Base-by-base conservation (phyloP, 2,888 invertebrate species). In the Drosophila incognita region DNA sequence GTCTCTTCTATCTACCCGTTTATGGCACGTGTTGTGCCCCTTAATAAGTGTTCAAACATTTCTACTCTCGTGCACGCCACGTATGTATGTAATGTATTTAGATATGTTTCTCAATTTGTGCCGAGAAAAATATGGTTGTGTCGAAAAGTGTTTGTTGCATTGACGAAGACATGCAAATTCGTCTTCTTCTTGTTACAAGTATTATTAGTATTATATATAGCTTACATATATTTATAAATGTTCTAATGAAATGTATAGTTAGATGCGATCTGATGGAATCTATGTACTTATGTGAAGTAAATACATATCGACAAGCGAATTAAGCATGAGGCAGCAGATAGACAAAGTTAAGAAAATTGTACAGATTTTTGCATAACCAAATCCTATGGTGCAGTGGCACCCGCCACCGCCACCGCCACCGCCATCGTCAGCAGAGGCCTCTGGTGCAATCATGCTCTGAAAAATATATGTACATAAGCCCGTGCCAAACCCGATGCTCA, bases 401-500 rank as follows among this genome's bases (percentile, higher is more conserved):
- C 69, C 56, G 65, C 63, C 29, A 27, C 52, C 53, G 38, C 63
- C 29, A 27, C 52, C 53, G 38, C n/a, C 53, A 53, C 53, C 5
- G n/a, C 29, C 35, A 27, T 18, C 18, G 51, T 24, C 36, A 36
- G 48, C 58, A 51, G n/a, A 46, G 48, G 51, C 54, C 59, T 57
- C 59, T 63, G 21, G 57, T 46, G 49, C 71, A 69, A 62, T 81
- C 64, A 58, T 81, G 74, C 57, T 58, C 51, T 59, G 66, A 74
- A 82, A 71, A 69, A 79, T 74, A 83, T 84, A 82, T 84, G 81
- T 71, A 72, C 85, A 79, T 80, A 85, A 91, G 87, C 92, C 84
- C 84, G 84, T 85, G 84, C 84, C 84, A 85, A 87, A 88, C 84
- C 83, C 85, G 86, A 83, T 89, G 87, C 89, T 86, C 73, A 64